Conservation (phyloP, 2,888 invertebrate genomes). For the Lasioglossum leucozonium region DNA sequence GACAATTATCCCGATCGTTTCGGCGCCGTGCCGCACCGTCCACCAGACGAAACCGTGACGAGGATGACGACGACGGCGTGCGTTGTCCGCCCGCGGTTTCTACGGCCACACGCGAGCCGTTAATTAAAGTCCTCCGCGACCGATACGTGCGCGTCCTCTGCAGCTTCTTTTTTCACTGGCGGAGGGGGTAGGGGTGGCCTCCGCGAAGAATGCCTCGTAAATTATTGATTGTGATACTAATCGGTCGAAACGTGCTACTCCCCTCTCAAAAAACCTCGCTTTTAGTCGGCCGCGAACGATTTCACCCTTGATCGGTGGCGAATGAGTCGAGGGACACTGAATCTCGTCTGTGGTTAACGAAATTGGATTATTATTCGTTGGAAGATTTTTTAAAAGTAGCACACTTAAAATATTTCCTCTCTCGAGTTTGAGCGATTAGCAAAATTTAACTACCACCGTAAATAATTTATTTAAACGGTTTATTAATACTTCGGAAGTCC, state of each 20-base stretch:
- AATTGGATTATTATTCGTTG: not conserved
- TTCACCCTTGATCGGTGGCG: not conserved
- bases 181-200: not conserved
- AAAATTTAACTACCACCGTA: not conserved
- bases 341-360: not conserved
- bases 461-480: not conserved
- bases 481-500: not conserved
- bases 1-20: constrained; percentile 47
- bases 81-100: constrained; percentile 13
- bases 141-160: constrained; percentile 1
- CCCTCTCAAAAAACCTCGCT: not conserved
- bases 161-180: constrained; percentile 14
- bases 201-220: constrained; percentile 41
- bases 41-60: constrained; percentile 50
- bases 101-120: constrained; percentile 39
- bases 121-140: constrained; percentile 46
- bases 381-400: not conserved
- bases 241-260: constrained; percentile 6
- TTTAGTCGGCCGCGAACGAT: not conserved
- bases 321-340: not conserved
- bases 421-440: no score
- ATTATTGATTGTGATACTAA: constrained; percentile 52
- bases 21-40: constrained; percentile 25
- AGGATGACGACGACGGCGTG: constrained; percentile 32
- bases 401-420: no score